phyloP scores from a whole-genome alignment of 2,888 invertebrate genomes.

The Ennomos quercinarius region DNA sequence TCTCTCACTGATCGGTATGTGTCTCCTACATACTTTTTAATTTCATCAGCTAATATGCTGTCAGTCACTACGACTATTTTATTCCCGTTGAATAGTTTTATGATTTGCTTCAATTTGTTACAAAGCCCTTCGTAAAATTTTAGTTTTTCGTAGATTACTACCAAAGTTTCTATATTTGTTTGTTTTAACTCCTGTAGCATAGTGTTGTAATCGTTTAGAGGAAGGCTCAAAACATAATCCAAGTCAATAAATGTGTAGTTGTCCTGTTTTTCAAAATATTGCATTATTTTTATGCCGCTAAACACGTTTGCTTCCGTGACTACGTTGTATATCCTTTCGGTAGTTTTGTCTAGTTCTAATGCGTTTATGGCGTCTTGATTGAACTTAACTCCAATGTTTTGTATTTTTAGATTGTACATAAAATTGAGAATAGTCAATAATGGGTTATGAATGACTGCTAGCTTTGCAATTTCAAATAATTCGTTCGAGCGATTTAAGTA shows the following conservation, averaged over 20 bases:
- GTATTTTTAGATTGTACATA: conserved; percentile 49
- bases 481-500: conserved; percentile 47
- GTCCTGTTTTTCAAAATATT: conserved; percentile 37
- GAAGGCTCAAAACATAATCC: conserved; percentile 49
- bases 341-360: conserved; percentile 37
- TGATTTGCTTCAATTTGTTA: conserved; percentile 45
- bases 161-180: conserved; percentile 41
- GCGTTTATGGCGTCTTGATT: conserved; percentile 33
- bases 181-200: conserved; percentile 47
- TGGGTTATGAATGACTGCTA: conserved; percentile 51
- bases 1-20: conserved; percentile 38
- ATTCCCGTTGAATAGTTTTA: conserved; percentile 37
- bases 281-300: conserved; percentile 50
- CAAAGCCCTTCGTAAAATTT: conserved; percentile 38
- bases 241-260: conserved; percentile 49
- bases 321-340: conserved; percentile 42
- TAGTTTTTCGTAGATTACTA: conserved; percentile 49
- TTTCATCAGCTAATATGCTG: conserved; percentile 33
- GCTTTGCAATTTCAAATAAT: conserved; percentile 51
- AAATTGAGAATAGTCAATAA: conserved; percentile 49
- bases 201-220: conserved; percentile 46
- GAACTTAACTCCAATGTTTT: conserved; percentile 47
- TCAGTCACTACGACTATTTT: conserved; percentile 47
- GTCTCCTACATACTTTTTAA: conserved; percentile 23
- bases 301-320: conserved; percentile 44